phyloP scores from a whole-genome alignment of 2,888 invertebrate genomes.

The Deilephila porcellus region DNA sequence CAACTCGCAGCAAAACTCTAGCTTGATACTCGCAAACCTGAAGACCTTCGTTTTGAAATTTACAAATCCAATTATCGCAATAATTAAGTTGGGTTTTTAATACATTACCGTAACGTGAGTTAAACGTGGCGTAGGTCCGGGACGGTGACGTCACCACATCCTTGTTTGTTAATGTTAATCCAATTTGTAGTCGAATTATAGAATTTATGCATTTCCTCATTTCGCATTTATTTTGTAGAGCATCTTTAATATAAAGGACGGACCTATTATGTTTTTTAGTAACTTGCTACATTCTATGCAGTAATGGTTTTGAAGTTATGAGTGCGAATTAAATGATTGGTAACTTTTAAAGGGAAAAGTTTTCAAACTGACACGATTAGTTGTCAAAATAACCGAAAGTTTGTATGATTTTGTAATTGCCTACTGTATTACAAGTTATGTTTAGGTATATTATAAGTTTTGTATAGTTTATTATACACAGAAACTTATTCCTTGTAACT shows the following conservation, averaged over 20 bases:
- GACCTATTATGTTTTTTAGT: neutral
- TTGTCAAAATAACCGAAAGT: too few species aligned
- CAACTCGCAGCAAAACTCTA: neutral
- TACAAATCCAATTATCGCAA: neutral
- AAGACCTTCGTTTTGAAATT: slow-evolving; percentile 7
- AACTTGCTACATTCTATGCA: neutral
- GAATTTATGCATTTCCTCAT: slow-evolving; percentile 8
- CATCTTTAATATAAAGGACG: neutral
- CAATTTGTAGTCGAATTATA: neutral
- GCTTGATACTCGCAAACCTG: neutral
- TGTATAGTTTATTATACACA: too few species aligned
- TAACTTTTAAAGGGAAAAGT: too few species aligned
- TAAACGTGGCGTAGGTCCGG: slow-evolving; percentile 21
- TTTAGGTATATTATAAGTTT: too few species aligned
- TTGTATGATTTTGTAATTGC: too few species aligned
- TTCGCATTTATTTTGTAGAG: slow-evolving; percentile 9
- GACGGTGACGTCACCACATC: slow-evolving; percentile 25
- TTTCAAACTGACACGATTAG: too few species aligned
- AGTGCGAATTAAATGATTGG: too few species aligned
- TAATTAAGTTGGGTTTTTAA: slow-evolving; percentile 12
- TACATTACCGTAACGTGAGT: neutral
- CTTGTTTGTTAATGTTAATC: slow-evolving; percentile 13
- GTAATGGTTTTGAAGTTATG: too few species aligned
- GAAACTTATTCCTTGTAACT: too few species aligned
- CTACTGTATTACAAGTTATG: too few species aligned